phyloP scores from a whole-genome alignment of 2,797 vertebrate species.

The Cuniculus paca region DNA sequence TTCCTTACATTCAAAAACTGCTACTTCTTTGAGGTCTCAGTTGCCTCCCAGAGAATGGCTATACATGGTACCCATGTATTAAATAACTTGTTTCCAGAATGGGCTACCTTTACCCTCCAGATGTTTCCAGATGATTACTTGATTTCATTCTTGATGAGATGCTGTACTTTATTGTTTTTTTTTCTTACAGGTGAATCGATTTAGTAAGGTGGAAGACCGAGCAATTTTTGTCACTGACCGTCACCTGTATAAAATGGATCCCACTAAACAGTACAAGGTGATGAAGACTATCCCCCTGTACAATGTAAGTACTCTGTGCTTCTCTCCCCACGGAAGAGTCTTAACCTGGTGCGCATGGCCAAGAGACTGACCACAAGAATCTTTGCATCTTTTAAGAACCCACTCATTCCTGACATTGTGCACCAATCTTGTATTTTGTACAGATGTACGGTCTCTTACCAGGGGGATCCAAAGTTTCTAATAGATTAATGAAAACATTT shows the following conservation, averaged over 20 bases:
- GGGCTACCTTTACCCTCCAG: not conserved
- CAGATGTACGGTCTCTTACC: slow-evolving; percentile 8
- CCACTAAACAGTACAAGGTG: slow-evolving; percentile 96
- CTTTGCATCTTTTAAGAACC: not conserved
- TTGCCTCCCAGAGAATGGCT: not conserved
- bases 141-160: slow-evolving; percentile 4
- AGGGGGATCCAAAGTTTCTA: slow-evolving; percentile 19
- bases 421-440: not conserved
- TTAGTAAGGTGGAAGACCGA: slow-evolving; percentile 96
- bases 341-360: not conserved
- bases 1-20: not conserved
- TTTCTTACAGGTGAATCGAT: slow-evolving; percentile 94
- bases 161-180: slow-evolving; percentile 12
- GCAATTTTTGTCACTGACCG: slow-evolving; percentile 97
- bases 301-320: slow-evolving; percentile 90
- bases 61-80: not conserved
- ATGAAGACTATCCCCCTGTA: slow-evolving; percentile 99
- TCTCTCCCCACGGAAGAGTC: not conserved
- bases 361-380: not conserved
- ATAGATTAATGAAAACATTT: not conserved
- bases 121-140: not conserved
- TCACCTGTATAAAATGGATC: slow-evolving; percentile 99
- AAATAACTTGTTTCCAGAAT: not conserved
- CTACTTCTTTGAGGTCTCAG: not conserved
- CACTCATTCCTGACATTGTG: not conserved